These are phyloP conservation scores for Protonibea diacanthus DNA, from an alignment of 2,797 vertebrate genomes.

Conservation along the genomic window DNA sequence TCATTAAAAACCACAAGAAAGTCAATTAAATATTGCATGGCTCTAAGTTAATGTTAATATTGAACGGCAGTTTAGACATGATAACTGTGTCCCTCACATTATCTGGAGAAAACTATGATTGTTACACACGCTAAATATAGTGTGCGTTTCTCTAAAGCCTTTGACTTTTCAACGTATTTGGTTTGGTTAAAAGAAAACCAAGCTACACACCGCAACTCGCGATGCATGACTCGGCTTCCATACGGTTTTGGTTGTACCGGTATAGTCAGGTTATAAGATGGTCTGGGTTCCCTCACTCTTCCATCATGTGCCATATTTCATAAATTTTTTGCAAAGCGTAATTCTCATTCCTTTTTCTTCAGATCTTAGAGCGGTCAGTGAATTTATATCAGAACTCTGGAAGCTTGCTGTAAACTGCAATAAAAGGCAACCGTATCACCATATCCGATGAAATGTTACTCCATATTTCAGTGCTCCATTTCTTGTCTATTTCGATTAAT, in stretches of 20 bases:
- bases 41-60: slow-evolving; percentile 17
- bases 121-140: slow-evolving; percentile 7
- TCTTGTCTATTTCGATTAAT: slow-evolving; percentile 56
- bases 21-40: slow-evolving; percentile 12
- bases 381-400: slow-evolving; percentile 47
- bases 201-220: slow-evolving; percentile 4
- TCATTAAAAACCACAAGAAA: slow-evolving; percentile 43
- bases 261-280: slow-evolving; percentile 27
- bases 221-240: neutral
- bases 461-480: slow-evolving; percentile 23
- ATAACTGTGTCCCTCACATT: slow-evolving; percentile 32
- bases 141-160: neutral
- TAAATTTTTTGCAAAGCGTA: slow-evolving; percentile 13
- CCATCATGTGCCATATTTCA: slow-evolving; percentile 45
- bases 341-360: slow-evolving; percentile 6
- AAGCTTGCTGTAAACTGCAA: slow-evolving; percentile 63
- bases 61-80: slow-evolving; percentile 53
- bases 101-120: slow-evolving; percentile 23
- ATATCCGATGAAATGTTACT: slow-evolving; percentile 39
- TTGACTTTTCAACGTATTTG: slow-evolving; percentile 33
- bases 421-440: slow-evolving; percentile 62
- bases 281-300: slow-evolving; percentile 61
- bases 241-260: slow-evolving; percentile 10
- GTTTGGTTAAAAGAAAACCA: slow-evolving; percentile 24
- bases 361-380: slow-evolving; percentile 39